Percentiles rank a stretch among this genome's conserved stretches.
These are phyloP conservation scores for Parauchenoglanis ngamensis DNA, from an alignment of 2,797 vertebrate genomes.

Conservation along the genomic window DNA sequence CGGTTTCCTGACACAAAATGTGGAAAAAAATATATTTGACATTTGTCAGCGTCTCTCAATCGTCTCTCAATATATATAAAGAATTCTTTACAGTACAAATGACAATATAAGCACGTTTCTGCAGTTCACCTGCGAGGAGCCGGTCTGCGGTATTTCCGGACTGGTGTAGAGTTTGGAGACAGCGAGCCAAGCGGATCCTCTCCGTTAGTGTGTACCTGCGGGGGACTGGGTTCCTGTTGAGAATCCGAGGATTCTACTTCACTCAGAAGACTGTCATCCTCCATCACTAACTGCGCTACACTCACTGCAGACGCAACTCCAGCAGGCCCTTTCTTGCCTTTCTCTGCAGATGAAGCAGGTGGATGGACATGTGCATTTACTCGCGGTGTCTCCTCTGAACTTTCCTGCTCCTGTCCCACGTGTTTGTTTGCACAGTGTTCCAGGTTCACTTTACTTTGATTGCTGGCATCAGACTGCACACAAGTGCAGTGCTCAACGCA, in stretches of 20 bases:
- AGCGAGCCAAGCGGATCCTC: slow-evolving; percentile 38
- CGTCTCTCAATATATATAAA: too few species aligned
- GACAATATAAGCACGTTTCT: not conserved
- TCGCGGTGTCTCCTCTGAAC: not conserved
- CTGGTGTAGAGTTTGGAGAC: slow-evolving; percentile 6
- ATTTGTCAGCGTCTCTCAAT: not conserved
- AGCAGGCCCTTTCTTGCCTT: not conserved
- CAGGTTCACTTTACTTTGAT: not conserved
- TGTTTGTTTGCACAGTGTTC: slow-evolving; percentile 22
- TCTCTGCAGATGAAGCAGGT: not conserved
- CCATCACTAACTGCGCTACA: slow-evolving; percentile 67
- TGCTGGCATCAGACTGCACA: not conserved
- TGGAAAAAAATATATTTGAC: not conserved
- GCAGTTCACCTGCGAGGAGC: not conserved
- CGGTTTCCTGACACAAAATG: not conserved
- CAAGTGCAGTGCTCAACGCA: not conserved
- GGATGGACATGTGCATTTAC: not conserved
- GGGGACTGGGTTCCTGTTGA: slow-evolving; percentile 5
- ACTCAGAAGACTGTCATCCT: slow-evolving; percentile 69
- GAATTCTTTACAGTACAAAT: not conserved
- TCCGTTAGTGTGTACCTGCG: not conserved
- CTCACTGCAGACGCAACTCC: slow-evolving; percentile 48
- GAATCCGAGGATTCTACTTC: slow-evolving; percentile 17
- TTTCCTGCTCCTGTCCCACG: slow-evolving; percentile 1
- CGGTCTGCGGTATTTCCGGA: slow-evolving; percentile 28